phyloP scores from a whole-genome alignment of 1,140 invertebrate genomes.

The Asbolus verrucosus region DNA sequence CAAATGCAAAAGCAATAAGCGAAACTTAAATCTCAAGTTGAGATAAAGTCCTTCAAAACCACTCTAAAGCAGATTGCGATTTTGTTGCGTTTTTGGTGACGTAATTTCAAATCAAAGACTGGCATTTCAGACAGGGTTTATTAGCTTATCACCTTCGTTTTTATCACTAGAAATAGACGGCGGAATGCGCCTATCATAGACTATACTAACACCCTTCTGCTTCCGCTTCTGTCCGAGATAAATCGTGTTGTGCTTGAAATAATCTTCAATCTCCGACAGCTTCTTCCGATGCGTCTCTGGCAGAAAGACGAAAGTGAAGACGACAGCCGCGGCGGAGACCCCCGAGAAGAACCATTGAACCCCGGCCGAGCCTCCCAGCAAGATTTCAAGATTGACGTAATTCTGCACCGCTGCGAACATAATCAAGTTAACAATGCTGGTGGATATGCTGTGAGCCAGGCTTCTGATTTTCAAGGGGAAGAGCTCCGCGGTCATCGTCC shows the following conservation, averaged over 20 bases:
- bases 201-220: not conserved
- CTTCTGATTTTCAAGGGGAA: slow-evolving; percentile 70
- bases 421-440: slow-evolving; percentile 66
- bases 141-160: slow-evolving; percentile 16
- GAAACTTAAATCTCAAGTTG: too few relatives aligned
- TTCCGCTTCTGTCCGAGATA: slow-evolving; percentile 49
- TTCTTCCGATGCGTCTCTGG: slow-evolving; percentile 79
- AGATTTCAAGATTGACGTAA: slow-evolving; percentile 62
- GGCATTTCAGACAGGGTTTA: slow-evolving; percentile 14
- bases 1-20: too few relatives aligned
- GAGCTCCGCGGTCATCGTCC: slow-evolving; percentile 73
- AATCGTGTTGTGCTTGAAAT: slow-evolving; percentile 67
- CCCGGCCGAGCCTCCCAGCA: slow-evolving; percentile 64
- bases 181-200: too few relatives aligned
- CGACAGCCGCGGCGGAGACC: slow-evolving; percentile 68
- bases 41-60: too few relatives aligned
- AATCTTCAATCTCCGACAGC: slow-evolving; percentile 74
- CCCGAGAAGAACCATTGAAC: slow-evolving; percentile 77
- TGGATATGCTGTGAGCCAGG: slow-evolving; percentile 61
- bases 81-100: not conserved
- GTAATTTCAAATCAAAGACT: not conserved
- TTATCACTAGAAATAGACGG: too few relatives aligned
- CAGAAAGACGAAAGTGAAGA: slow-evolving; percentile 73
- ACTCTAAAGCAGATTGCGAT: not conserved
- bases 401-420: slow-evolving; percentile 69